Percentiles rank a stretch among this genome's conserved stretches.
Evolutionary conservation across 37 sponge, comb jelly and placozoan genomes (phyloP).

Genomic region (Axinella damicornis): DNA sequence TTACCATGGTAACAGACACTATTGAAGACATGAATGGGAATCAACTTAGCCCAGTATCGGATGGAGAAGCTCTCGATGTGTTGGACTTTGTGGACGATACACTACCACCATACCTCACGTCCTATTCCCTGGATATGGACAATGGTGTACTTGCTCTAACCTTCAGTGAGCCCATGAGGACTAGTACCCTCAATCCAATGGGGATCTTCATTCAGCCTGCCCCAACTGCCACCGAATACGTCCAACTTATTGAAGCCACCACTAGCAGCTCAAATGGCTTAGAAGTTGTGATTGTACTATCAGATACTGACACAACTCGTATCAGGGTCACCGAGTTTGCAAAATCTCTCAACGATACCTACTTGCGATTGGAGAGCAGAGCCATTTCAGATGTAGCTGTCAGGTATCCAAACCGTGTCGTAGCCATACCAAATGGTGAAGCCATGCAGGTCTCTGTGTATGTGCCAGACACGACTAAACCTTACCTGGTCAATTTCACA

Average conservation of each 20-base stretch:
- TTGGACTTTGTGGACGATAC: constrained; percentile 61
- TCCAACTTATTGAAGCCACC: constrained; percentile 41
- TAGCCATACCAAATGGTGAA: constrained; percentile 39
- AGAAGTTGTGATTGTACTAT: constrained; percentile 28
- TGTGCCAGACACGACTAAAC: constrained; percentile 70
- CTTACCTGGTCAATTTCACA: constrained; percentile 49
- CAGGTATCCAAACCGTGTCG: constrained; percentile 63
- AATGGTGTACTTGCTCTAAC: constrained; percentile 69
- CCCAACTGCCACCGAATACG: constrained; percentile 39
- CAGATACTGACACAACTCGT: constrained; percentile 36
- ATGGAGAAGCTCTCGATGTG: constrained; percentile 51
- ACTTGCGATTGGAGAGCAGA: constrained; percentile 36
- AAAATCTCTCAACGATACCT: constrained; percentile 73
- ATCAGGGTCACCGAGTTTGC: constrained; percentile 83
- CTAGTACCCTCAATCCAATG: constrained; percentile 62
- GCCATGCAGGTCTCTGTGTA: constrained; percentile 66
- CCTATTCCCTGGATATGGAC: constrained; percentile 79
- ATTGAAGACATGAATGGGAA: constrained; percentile 85
- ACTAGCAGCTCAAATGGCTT: constrained; percentile 42
- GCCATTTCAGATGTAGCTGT: constrained; percentile 79
- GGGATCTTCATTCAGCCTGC: constrained; percentile 65
- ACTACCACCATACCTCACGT: constrained; percentile 53
- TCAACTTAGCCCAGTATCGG: constrained; percentile 23
- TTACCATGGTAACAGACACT: constrained; percentile 45
- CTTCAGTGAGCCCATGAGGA: constrained; percentile 85